Evolutionary conservation across 2,888 invertebrate species (phyloP), one percentile per base, ranked within the genome.

Genomic region (Tholera decimalis): DNA sequence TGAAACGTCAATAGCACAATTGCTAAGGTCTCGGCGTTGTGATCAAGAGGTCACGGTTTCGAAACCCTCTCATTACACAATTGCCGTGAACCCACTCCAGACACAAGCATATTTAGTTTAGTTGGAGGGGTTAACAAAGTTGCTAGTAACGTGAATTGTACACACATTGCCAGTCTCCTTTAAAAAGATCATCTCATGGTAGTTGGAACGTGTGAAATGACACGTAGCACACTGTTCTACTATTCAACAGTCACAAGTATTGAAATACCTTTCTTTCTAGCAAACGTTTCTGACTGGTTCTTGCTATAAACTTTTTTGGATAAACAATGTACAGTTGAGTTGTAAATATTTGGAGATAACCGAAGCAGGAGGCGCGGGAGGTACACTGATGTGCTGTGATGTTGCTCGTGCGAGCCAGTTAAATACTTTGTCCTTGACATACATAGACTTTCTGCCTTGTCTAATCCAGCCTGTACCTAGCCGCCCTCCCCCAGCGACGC

Each of bases 301-400:
- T 15, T 50, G 41, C 79, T 44, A 56, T 75, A 78, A 73, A 73
- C 61, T 67, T 73, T 57, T 73, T 61, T 73, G 22, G 41, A 55
- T 75, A 78, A 72, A 78, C 79, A 78, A 56, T 39, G 66, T 61
- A 59, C 50, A 61, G 46, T 57, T 37, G 59, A 49, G 57, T 53
- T 58, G 68, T 74, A 75, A 75, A 78, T 78, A 78, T 78, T 75
- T 77, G 54, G 49, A 49, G 35, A 30, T 70, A 8, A 50, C 37
- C 35, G 75, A 68, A 55, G 33, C 39, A 24, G 28, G 33, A 65
- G 54, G 44, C 39, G 33, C 33, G 26, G 18, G 55, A 18, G 47
- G 35, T 33, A 37, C n/a, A n/a, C n/a, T 47, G 26, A 7, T 26
- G 46, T 39, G 53, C 33, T 28, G 43, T 22, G 11, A 24, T 33